Evolutionary conservation across 92 coral and sea anemone species (phyloP).

Genomic region (Heteractis magnifica): DNA sequence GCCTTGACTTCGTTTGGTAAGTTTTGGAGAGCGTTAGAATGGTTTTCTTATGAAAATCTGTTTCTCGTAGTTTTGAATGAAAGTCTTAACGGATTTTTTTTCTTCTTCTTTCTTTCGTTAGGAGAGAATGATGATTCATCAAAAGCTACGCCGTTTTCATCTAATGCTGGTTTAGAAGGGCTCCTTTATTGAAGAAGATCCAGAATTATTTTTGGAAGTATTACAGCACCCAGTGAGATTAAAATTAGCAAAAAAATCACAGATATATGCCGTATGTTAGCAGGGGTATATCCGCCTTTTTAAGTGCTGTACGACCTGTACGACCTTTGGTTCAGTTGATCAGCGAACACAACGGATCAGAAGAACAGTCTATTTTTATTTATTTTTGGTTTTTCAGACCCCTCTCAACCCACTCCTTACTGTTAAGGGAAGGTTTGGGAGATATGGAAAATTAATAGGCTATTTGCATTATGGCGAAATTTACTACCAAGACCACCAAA

Average conservation of each 20-base stretch:
- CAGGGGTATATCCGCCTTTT: not conserved
- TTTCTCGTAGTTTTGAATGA: not conserved
- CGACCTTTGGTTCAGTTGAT: too few relatives aligned
- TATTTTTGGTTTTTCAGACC: too few relatives aligned
- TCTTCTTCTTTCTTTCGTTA: constrained; percentile 12
- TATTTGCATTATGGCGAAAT: too few relatives aligned
- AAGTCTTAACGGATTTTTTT: not conserved
- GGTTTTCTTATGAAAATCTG: not conserved
- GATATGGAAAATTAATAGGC: too few relatives aligned
- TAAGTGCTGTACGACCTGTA: too few relatives aligned
- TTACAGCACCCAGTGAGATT: not conserved
- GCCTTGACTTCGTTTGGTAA: constrained; percentile 88
- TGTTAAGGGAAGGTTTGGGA: too few relatives aligned
- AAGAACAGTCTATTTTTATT: too few relatives aligned
- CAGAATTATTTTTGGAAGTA: not conserved
- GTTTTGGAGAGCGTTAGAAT: not conserved
- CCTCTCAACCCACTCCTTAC: too few relatives aligned
- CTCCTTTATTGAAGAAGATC: constrained; percentile 33
- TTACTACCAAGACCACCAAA: too few relatives aligned
- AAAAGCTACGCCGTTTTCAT: constrained; percentile 46
- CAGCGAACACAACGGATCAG: too few relatives aligned
- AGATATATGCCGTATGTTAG: not conserved
- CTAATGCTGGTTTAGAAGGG: constrained; percentile 61
- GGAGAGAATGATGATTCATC: constrained; percentile 59
- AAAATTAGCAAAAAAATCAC: not conserved